These are phyloP conservation scores for Psettodes erumei DNA, from an alignment of 2,113 vertebrate species.

Conservation along the genomic window DNA sequence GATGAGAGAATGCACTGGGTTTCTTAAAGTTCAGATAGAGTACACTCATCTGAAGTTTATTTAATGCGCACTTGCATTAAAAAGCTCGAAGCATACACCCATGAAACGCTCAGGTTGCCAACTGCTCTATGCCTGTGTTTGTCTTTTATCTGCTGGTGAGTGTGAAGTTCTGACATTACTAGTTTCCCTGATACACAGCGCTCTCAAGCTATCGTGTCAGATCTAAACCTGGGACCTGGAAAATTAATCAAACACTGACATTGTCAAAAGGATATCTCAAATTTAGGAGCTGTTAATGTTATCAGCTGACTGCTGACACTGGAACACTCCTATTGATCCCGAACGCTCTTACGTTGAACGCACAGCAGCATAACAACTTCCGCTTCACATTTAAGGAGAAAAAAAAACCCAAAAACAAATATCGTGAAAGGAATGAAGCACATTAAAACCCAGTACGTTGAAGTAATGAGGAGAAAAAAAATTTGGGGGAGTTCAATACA, in stretches of 20 bases:
- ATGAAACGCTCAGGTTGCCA: constrained; percentile 10
- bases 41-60: constrained; percentile 38
- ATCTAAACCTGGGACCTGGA: background rate
- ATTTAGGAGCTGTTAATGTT: background rate
- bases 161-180: constrained; percentile 14
- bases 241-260: constrained; percentile 8
- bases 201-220: constrained; percentile 19
- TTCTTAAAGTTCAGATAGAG: constrained; percentile 52
- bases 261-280: constrained; percentile 12
- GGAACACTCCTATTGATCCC: too few species aligned
- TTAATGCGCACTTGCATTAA: constrained; percentile 50
- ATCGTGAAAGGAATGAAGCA: background rate
- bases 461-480: background rate
- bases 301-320: background rate
- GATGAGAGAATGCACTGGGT: constrained; percentile 20
- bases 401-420: too few species aligned
- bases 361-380: constrained; percentile 16
- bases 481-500: background rate
- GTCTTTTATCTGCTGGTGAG: constrained; percentile 8
- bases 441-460: background rate
- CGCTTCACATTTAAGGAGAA: background rate
- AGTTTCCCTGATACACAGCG: constrained; percentile 7
- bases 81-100: constrained; percentile 8
- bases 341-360: background rate
- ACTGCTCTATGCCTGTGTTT: constrained; percentile 5